Evolutionary conservation across 2,888 invertebrate genomes (phyloP).

Genomic region (Dynastes grantii): DNA sequence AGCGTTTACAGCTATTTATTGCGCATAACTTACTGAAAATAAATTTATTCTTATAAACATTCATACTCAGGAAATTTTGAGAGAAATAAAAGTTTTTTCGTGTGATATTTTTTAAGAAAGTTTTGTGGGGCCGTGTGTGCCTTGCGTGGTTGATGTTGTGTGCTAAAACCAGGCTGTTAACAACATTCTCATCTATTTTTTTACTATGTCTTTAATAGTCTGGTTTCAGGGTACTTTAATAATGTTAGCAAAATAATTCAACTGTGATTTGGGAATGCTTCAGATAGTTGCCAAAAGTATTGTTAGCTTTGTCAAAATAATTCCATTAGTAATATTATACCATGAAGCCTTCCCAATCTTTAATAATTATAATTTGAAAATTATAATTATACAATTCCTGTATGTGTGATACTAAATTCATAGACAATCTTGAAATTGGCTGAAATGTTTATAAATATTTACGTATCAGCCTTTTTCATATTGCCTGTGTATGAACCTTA

Average conservation of each 20-base stretch:
- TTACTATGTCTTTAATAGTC: slow-evolving; percentile 50
- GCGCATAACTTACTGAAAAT: slow-evolving; percentile 52
- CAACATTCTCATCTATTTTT: slow-evolving; percentile 43
- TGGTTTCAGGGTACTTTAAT: slow-evolving; percentile 60
- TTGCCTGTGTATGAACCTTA: slow-evolving; percentile 64
- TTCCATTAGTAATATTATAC: slow-evolving; percentile 61
- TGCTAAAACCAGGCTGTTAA: slow-evolving; percentile 59
- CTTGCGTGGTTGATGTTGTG: slow-evolving; percentile 66
- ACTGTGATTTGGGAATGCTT: slow-evolving; percentile 73
- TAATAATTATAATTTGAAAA: slow-evolving; percentile 67
- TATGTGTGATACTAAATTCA: slow-evolving; percentile 68
- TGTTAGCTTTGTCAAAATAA: slow-evolving; percentile 60
- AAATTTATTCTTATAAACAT: slow-evolving; percentile 54
- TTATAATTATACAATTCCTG: slow-evolving; percentile 69
- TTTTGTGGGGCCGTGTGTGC: slow-evolving; percentile 68
- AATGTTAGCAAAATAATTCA: slow-evolving; percentile 58
- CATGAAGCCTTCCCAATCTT: slow-evolving; percentile 68
- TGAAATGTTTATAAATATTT: slow-evolving; percentile 44
- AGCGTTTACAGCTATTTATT: slow-evolving; percentile 50
- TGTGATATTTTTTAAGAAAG: slow-evolving; percentile 67
- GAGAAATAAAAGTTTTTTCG: slow-evolving; percentile 63
- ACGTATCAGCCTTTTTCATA: slow-evolving; percentile 52
- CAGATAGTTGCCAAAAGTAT: slow-evolving; percentile 67
- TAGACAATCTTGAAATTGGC: slow-evolving; percentile 56
- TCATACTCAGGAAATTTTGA: slow-evolving; percentile 66